These are phyloP conservation scores for Pandion haliaetus DNA, from an alignment of 2,113 vertebrate genomes.

Conservation along the genomic window DNA sequence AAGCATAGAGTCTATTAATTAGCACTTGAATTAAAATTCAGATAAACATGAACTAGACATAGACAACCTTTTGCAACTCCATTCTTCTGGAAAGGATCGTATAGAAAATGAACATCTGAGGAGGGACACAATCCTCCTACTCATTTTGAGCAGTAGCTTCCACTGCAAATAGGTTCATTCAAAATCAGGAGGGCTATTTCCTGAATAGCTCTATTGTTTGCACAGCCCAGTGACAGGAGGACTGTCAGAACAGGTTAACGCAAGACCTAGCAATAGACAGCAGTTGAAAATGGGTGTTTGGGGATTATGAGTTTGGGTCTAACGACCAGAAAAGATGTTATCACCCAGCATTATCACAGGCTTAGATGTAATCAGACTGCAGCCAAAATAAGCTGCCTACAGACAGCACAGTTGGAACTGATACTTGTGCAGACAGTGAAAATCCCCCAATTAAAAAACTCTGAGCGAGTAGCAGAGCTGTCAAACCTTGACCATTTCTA, in stretches of 20 bases:
- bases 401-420: background rate
- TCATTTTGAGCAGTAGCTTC: background rate
- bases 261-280: background rate
- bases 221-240: background rate
- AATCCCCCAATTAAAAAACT: background rate
- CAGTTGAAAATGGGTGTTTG: background rate
- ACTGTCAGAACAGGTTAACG: background rate
- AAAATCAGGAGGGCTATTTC: background rate
- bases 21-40: background rate
- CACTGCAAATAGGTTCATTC: background rate
- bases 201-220: background rate
- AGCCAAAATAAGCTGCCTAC: background rate
- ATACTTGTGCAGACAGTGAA: background rate
- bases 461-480: background rate
- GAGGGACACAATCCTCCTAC: background rate
- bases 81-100: background rate
- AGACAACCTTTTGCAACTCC: background rate
- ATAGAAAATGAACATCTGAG: background rate
- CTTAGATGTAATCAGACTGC: background rate
- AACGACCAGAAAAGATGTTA: background rate
- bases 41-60: background rate
- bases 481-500: background rate
- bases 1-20: background rate
- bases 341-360: background rate
- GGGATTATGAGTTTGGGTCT: background rate